A percentile compares a stretch with the other conserved stretches of the same genome.
These are phyloP conservation scores for Pterocles orientalis DNA, from an alignment of 2,113 vertebrate genomes.

Conservation along the genomic window DNA sequence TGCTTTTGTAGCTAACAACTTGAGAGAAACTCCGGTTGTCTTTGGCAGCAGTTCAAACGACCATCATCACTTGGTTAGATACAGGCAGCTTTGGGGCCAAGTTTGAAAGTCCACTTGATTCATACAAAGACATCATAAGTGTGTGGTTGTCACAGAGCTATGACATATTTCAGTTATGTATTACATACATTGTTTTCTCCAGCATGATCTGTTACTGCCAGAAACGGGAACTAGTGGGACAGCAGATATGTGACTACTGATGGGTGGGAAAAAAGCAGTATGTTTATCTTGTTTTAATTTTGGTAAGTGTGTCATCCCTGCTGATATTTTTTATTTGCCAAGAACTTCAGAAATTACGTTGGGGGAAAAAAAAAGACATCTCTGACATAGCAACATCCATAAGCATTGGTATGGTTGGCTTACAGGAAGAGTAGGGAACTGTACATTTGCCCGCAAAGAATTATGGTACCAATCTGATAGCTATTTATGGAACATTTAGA, in stretches of 20 bases:
- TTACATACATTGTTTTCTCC: background rate
- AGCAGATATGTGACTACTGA: background rate
- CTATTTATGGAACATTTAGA: background rate
- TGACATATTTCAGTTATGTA: background rate
- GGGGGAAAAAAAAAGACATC: too few relatives aligned
- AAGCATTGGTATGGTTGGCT: background rate
- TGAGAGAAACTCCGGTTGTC: background rate
- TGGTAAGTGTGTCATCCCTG: background rate
- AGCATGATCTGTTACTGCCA: background rate
- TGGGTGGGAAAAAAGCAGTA: background rate
- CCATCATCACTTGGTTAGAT: fast-evolving
- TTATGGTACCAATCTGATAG: background rate
- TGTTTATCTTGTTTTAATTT: background rate
- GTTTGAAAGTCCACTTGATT: background rate
- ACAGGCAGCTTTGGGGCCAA: background rate
- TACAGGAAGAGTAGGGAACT: background rate
- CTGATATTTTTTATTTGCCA: background rate
- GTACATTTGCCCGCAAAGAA: background rate
- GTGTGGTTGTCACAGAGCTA: background rate
- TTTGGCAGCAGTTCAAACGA: background rate
- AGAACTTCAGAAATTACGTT: background rate
- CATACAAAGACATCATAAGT: fast-evolving
- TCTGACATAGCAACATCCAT: background rate
- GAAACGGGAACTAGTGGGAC: background rate
- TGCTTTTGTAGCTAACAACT: background rate